Evolutionary conservation across 2,113 vertebrate genomes (phyloP).

Genomic region (Puma concolor): DNA sequence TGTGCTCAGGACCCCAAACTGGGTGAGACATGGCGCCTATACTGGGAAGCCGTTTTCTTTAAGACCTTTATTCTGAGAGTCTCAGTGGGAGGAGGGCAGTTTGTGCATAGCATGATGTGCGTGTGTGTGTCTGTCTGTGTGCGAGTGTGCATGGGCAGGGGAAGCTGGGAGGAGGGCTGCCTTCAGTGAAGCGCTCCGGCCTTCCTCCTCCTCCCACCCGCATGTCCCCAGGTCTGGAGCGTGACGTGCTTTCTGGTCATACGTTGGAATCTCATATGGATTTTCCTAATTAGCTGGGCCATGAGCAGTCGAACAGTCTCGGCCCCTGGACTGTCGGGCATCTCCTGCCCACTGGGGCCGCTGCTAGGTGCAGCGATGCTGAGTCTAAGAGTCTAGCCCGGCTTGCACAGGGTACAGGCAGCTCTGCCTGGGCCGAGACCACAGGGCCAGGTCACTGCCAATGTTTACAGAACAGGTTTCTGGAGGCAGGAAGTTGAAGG

Average conservation of each 20-base stretch:
- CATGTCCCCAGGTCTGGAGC: background rate
- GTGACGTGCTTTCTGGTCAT: background rate
- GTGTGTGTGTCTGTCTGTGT: background rate
- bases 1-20: background rate
- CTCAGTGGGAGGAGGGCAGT: background rate
- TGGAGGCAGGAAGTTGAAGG: background rate
- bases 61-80: background rate
- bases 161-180: accelerated
- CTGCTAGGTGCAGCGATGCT: too few relatives aligned
- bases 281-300: background rate
- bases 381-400: accelerated
- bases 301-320: background rate
- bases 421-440: background rate
- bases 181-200: background rate
- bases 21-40: background rate
- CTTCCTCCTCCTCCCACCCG: background rate
- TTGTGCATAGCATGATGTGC: too few relatives aligned
- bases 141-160: accelerated
- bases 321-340: background rate
- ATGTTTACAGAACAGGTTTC: background rate
- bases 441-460: background rate
- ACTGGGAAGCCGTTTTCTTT: background rate
- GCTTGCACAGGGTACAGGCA: too few relatives aligned
- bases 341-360: background rate
- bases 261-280: background rate